These are phyloP conservation scores for Amazona guildingii DNA, from an alignment of 2,113 vertebrate genomes.

Conservation along the genomic window DNA sequence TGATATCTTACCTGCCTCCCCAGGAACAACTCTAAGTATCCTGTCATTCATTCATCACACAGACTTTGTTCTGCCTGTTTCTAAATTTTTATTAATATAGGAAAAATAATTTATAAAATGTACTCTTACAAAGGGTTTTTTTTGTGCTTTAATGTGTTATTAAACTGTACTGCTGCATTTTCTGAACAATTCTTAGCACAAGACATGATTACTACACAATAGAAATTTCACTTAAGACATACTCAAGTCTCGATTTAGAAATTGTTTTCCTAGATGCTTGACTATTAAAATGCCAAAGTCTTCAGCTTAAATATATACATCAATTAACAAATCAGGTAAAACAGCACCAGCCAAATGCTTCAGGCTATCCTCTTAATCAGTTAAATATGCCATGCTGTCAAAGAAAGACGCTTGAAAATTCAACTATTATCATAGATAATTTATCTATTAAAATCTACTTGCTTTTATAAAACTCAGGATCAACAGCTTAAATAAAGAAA, in stretches of 20 bases:
- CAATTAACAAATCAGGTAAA: conserved; percentile 38
- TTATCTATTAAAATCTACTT: neutral
- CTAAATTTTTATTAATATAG: neutral
- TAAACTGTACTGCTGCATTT: neutral
- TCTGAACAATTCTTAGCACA: neutral
- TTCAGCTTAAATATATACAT: conserved; percentile 5
- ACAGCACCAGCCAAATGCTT: neutral
- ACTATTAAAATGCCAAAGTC: neutral
- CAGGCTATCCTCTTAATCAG: neutral
- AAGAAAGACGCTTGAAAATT: neutral
- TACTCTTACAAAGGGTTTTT: neutral
- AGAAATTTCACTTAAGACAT: neutral
- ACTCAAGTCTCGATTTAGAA: neutral
- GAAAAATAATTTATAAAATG: neutral
- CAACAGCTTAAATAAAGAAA: conserved; percentile 7
- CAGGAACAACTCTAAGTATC: neutral
- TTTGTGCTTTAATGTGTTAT: neutral
- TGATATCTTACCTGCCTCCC: neutral
- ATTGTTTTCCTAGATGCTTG: neutral
- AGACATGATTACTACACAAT: neutral
- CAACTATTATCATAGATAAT: neutral
- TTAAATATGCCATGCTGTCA: neutral
- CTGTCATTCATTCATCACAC: neutral
- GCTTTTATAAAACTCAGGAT: conserved; percentile 18
- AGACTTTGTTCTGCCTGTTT: neutral